phyloP scores from a whole-genome alignment of 2,888 invertebrate genomes.

The Cerceris rybyensis region DNA sequence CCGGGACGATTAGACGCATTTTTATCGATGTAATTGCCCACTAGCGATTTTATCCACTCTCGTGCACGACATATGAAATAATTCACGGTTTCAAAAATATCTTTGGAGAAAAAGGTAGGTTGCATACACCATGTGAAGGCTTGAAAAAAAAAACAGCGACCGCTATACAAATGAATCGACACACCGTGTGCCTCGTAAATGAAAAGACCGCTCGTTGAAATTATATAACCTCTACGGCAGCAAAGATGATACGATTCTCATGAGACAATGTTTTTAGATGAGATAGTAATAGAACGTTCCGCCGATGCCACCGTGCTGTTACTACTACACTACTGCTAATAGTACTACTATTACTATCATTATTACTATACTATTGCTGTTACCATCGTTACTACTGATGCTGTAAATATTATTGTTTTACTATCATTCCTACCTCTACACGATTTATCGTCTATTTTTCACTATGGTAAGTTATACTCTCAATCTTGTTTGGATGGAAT shows the following conservation, averaged over 20 bases:
- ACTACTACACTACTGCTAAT: conserved; percentile 31
- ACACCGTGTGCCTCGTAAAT: conserved; percentile 48
- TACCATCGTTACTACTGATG: conserved; percentile 17
- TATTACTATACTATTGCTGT: conserved; percentile 32
- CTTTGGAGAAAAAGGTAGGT: not conserved
- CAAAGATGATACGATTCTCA: conserved; percentile 42
- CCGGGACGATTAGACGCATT: conserved; percentile 50
- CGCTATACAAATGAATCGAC: conserved; percentile 29
- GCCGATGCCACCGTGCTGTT: conserved; percentile 32
- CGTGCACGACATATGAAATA: conserved; percentile 42
- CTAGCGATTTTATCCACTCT: conserved; percentile 36
- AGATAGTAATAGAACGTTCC: conserved; percentile 55
- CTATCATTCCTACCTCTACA: no score
- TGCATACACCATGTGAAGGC: conserved; percentile 9
- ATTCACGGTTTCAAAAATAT: conserved; percentile 12
- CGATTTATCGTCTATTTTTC: no score
- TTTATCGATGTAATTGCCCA: conserved; percentile 57
- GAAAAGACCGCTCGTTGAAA: conserved; percentile 63
- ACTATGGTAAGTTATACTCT: no score
- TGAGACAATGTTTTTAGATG: conserved; percentile 55
- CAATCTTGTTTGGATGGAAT: no score
- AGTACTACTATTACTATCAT: not conserved
- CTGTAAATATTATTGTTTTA: no score
- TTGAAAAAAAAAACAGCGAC: conserved; percentile 11
- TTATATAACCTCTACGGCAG: conserved; percentile 66